Evolutionary conservation across 1,140 invertebrate species (phyloP).

Genomic region (Calephelis nemesis): DNA sequence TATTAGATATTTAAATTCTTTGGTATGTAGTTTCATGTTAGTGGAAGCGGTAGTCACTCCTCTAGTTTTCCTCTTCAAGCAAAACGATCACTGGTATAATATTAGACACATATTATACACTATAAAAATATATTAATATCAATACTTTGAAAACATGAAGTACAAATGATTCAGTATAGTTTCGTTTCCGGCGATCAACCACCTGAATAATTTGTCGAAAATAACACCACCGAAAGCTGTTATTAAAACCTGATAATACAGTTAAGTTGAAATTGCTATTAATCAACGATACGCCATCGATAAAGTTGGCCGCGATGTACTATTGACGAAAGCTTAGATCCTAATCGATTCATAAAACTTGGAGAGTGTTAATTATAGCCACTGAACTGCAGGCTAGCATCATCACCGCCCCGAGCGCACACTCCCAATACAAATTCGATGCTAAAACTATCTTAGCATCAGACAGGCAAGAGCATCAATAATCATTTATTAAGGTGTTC

Average conservation of each 20-base stretch:
- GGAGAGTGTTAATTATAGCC: slow-evolving; percentile 78
- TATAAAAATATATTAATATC: too few species aligned
- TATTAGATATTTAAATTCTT: too few species aligned
- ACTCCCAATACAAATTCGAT: slow-evolving; percentile 40
- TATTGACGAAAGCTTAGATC: slow-evolving; percentile 79
- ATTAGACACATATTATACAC: too few species aligned
- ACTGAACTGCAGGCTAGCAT: slow-evolving; percentile 53
- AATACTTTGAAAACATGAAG: too few species aligned
- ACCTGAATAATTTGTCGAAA: slow-evolving; percentile 60
- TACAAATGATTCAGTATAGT: too few species aligned
- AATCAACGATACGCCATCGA: slow-evolving; percentile 72
- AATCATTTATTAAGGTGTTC: slow-evolving; percentile 57
- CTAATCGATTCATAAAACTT: slow-evolving; percentile 77
- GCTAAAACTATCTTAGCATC: slow-evolving; percentile 61
- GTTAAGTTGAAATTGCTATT: slow-evolving; percentile 67
- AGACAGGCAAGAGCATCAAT: slow-evolving; percentile 48
- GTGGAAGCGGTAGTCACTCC: too few species aligned
- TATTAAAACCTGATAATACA: slow-evolving; percentile 66
- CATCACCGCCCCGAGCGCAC: slow-evolving; percentile 30
- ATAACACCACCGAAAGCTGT: slow-evolving; percentile 38
- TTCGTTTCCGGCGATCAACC: slow-evolving; percentile 13
- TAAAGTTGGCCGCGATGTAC: slow-evolving; percentile 59
- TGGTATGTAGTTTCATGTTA: too few species aligned
- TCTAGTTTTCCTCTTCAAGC: too few species aligned
- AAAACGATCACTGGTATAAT: too few species aligned